These are phyloP conservation scores for Fulmarus glacialis DNA, from an alignment of 2,113 vertebrate species.

Conservation along the genomic window DNA sequence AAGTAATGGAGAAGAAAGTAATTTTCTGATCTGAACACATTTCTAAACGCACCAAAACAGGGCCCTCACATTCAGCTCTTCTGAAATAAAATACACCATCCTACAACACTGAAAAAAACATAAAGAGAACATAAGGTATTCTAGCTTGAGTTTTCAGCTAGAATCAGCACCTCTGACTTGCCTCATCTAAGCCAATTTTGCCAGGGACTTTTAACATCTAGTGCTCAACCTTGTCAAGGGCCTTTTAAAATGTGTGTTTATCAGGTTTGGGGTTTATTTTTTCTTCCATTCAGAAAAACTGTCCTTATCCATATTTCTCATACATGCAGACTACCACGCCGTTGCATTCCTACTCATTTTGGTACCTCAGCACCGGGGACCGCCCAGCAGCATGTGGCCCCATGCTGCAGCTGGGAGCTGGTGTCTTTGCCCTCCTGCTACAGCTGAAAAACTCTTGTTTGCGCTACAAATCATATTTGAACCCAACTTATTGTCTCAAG, in stretches of 20 bases:
- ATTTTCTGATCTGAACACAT: background rate
- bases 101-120: background rate
- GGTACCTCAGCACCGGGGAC: background rate
- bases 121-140: background rate
- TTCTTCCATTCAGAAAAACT: background rate
- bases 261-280: background rate
- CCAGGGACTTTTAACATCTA: background rate
- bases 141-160: background rate
- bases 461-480: accelerated
- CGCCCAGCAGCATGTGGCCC: background rate
- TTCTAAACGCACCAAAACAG: background rate
- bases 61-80: background rate
- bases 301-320: background rate
- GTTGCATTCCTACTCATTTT: background rate
- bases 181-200: background rate
- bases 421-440: background rate
- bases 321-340: background rate
- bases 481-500: background rate
- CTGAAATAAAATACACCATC: background rate
- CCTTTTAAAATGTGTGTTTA: background rate
- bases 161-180: background rate
- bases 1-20: background rate
- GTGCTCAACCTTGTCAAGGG: background rate
- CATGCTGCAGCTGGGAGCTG: background rate
- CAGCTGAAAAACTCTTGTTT: background rate